Base-by-base conservation (phyloP, 2,113 vertebrate genomes). In the Trichechus manatus region DNA sequence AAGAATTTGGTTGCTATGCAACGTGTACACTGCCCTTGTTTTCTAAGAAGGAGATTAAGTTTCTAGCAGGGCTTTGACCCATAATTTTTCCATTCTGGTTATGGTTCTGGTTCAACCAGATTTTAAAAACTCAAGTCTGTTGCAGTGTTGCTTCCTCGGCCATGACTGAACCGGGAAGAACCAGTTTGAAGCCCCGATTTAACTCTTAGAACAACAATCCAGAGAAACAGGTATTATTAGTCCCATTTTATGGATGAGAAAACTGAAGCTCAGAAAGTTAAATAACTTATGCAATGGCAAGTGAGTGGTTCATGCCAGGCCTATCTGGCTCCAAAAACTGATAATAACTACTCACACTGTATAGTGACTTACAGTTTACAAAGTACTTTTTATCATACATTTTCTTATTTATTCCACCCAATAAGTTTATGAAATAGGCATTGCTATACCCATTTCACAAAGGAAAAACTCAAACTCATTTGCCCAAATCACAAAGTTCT, bases 221-320 rank as follows among this genome's bases (percentile, higher is more conserved):
- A 87, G 70, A 96, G 36, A 91, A 94, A 53, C 33, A 23, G 31
- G 22, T 80, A 59, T 85, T 75, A 36, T 80, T 42, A 79, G 33
- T 59, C 50, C 79, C 22, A 77, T 70, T 94, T 17, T 64, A 56
- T 75, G 10, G 59, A 59, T 85, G 50, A 91, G 27, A 39, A 83
- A 84, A 91, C 59, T 59, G 22, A 90, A 90, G 27, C 42, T 36
- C n/a, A 9, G 29, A 68, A 92, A 23, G 29, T 77, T 74, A 81
- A 85, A 74, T 81, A 79, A 75, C 56, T 90, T 90, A 50, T 15
- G 59, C 72, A 95, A 78, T 72, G 50, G 20, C 88, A 96, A 87
- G 33, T 63, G 78, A 87, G 27, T 84, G 82, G 9, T 72, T 79
- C 7, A 22, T 7, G 6, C 1, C 56, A 83, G 19, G 3, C 29